Base-by-base conservation (phyloP, 2,888 invertebrate genomes). In the Isoperla grammatica region DNA sequence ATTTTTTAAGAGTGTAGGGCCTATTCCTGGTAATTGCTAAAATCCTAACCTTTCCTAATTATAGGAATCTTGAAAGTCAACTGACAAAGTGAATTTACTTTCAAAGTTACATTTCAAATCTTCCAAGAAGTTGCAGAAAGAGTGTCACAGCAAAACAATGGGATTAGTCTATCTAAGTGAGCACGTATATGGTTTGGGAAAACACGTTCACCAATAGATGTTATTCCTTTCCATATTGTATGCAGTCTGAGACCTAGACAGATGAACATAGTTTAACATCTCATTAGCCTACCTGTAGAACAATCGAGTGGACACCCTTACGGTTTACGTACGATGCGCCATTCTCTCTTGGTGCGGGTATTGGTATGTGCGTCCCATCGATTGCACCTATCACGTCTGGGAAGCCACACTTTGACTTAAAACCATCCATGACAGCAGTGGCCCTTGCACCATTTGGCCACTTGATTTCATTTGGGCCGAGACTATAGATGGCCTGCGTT, bases 291-390 rank as follows among this genome's bases (percentile, higher is more conserved):
- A 59, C 59, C 29, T 59, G 59, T 45, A 59, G 23, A 13, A 46
- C 22, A 4, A 56, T 45, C 1, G 56, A 59, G 23, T 55, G 59
- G 45, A 5, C 29, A 17, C 59, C 59, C 39, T 59, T 56, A 12
- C 56, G 35, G 56, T 29, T 29, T 29, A 29, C 29, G 29, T 29
- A 29, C 4, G 29, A 29, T 29, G 4, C 5, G 29, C 29, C 29
- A 61, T 65, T 54, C 23, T 61, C 15, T 43, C 49, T 49, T 48
- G 66, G 65, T 4, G 59, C 60, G 54, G 37, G 13, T 29, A 66
- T 65, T 9, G 17, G n/a, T 17, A 67, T 65, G 43, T 66, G 65
- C 9, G 64, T 65, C 2, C 64, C 63, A 61, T 66, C 66, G 20
- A 67, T 61, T 9, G 65, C 65, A 15, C 65, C 67, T 5, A 67